Evolutionary conservation across 1,140 invertebrate genomes (phyloP).

Genomic region (Scaptomyza pallida): DNA sequence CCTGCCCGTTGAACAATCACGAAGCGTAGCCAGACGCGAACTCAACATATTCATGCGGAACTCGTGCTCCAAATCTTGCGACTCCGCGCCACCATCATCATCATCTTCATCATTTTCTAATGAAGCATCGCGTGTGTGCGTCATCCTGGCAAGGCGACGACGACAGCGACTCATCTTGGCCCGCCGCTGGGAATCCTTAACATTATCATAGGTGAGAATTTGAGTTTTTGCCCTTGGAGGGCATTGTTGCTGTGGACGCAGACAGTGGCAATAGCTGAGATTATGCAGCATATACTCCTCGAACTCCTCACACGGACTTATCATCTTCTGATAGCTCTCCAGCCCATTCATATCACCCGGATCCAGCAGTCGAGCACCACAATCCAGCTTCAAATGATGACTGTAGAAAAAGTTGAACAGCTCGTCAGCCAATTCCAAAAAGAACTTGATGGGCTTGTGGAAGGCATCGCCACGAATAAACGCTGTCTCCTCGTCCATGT

Average conservation of each 20-base stretch:
- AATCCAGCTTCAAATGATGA: slow-evolving; percentile 54
- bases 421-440: slow-evolving; percentile 61
- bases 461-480: slow-evolving; percentile 63
- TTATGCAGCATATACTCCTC: slow-evolving; percentile 64
- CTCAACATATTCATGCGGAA: slow-evolving; percentile 26
- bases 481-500: slow-evolving; percentile 28
- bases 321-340: slow-evolving; percentile 48
- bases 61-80: slow-evolving; percentile 12
- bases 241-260: slow-evolving; percentile 29
- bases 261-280: slow-evolving; percentile 65
- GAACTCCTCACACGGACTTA: slow-evolving; percentile 64
- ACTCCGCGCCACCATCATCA: neutral
- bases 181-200: neutral
- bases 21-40: slow-evolving; percentile 5
- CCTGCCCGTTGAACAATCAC: neutral
- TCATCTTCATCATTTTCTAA: fast-evolving
- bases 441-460: slow-evolving; percentile 73
- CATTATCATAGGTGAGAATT: neutral
- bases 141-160: slow-evolving; percentile 9
- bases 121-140: neutral
- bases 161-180: slow-evolving; percentile 18
- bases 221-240: neutral
- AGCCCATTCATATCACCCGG: slow-evolving; percentile 48
- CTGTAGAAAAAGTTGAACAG: slow-evolving; percentile 65
- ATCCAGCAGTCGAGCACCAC: slow-evolving; percentile 51